phyloP scores from a whole-genome alignment of 1,140 invertebrate species.

The Leptopilina clavipes region DNA sequence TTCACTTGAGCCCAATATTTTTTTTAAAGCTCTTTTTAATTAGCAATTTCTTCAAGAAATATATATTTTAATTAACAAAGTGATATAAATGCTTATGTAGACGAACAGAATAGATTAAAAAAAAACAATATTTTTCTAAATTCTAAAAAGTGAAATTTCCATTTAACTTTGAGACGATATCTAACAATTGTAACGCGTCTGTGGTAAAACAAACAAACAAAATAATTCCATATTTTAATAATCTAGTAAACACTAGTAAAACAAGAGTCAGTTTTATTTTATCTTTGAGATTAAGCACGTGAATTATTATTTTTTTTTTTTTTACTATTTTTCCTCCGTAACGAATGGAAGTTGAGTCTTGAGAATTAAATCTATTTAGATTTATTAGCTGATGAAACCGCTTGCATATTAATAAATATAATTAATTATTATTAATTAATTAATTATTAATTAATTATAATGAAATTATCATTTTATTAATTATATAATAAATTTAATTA shows the following conservation, averaged over 20 bases:
- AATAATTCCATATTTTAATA: slow-evolving; percentile 45
- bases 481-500: too few relatives aligned
- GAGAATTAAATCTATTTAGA: background rate
- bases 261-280: slow-evolving; percentile 50
- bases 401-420: slow-evolving; percentile 11
- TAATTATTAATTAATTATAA: background rate
- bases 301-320: slow-evolving; percentile 29
- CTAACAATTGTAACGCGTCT: slow-evolving; percentile 36
- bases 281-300: slow-evolving; percentile 46
- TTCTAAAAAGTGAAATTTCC: slow-evolving; percentile 59
- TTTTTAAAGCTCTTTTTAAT: background rate
- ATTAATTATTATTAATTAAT: slow-evolving; percentile 26
- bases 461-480: too few relatives aligned
- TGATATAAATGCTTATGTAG: slow-evolving; percentile 65
- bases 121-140: slow-evolving; percentile 70
- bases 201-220: slow-evolving; percentile 38
- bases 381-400: background rate
- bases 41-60: slow-evolving; percentile 7
- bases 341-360: slow-evolving; percentile 62
- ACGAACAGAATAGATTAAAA: slow-evolving; percentile 59
- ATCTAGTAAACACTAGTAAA: slow-evolving; percentile 30
- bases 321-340: slow-evolving; percentile 37
- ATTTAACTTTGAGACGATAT: slow-evolving; percentile 36
- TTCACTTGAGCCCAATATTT: too few relatives aligned
- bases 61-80: slow-evolving; percentile 51